Evolutionary conservation across 2,113 vertebrate species (phyloP).

Genomic region (cat (Felis catus)): F.catus_Fca126_mat1.0 CM031416.1:121555501-121556000

Average conservation of each 20-base stretch:
- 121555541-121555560: not conserved
- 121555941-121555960: not conserved
- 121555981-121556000: not conserved
- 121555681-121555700: not conserved
- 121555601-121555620: not conserved
- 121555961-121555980: not conserved
- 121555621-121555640: not conserved
- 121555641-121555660: not conserved
- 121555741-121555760: not conserved
- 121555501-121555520: not conserved
- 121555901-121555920: not conserved
- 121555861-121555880: not conserved
- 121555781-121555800: not conserved
- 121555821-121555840: not conserved
- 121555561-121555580: not conserved
- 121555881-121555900: not conserved
- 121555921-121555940: not conserved
- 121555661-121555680: not conserved
- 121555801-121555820: not conserved
- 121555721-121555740: not conserved
- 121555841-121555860: not conserved
- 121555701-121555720: not conserved
- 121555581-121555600: not conserved
- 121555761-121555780: not conserved
- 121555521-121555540: not conserved